Percentiles rank a stretch among this genome's conserved stretches.
These are phyloP conservation scores for Acanthopagrus latus DNA, from an alignment of 2,797 vertebrate species.

Conservation along the genomic window DNA sequence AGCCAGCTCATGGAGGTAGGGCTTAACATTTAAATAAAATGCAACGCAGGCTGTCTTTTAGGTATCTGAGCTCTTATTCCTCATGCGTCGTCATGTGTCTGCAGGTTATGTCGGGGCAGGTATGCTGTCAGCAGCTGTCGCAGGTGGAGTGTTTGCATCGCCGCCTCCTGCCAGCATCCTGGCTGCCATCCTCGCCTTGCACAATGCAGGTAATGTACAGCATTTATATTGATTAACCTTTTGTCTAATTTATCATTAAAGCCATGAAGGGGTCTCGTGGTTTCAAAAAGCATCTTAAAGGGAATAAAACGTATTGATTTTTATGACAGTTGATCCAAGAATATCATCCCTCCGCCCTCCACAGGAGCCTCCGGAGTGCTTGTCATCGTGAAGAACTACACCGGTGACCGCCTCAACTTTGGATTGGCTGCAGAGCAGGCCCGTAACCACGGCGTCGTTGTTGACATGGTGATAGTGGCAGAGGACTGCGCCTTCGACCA, in stretches of 20 bases:
- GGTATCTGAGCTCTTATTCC: neutral
- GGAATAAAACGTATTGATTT: neutral
- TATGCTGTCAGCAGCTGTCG: constrained; percentile 94
- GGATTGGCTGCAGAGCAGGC: constrained; percentile 93
- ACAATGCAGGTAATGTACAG: constrained; percentile 77
- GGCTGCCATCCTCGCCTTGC: constrained; percentile 89
- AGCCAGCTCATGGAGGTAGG: constrained; percentile 94
- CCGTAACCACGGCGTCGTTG: constrained; percentile 81
- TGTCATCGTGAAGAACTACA: constrained; percentile 97
- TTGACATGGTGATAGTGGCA: constrained; percentile 91
- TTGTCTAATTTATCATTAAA: neutral
- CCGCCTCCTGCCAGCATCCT: constrained; percentile 92
- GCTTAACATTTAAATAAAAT: neutral
- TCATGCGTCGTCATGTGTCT: neutral
- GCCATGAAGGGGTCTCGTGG: neutral
- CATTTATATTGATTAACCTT: too few species aligned
- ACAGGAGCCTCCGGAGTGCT: constrained; percentile 89
- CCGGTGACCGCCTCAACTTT: constrained; percentile 95
- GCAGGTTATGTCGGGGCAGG: constrained; percentile 92
- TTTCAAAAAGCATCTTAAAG: neutral
- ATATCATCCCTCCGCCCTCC: neutral
- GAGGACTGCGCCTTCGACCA: constrained; percentile 92
- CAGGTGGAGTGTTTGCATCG: constrained; percentile 92
- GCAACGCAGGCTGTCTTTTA: rapidly evolving
- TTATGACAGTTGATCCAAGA: neutral